Evolutionary conservation across 53 echinoderm and acorn worm genomes (phyloP).

Genomic region (Crossaster papposus): DNA sequence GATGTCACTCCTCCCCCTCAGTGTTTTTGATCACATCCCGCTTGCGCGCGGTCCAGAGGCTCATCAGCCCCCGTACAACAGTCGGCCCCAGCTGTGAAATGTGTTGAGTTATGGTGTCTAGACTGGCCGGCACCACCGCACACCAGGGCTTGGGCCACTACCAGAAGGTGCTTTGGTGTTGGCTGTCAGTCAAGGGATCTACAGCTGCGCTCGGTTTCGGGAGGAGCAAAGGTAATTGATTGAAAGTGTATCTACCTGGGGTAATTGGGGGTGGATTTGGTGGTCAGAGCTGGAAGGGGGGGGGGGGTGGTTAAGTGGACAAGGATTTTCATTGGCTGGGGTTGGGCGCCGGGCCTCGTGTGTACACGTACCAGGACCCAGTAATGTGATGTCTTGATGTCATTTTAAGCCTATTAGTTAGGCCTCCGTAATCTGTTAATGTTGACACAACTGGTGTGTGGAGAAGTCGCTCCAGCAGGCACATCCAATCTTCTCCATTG

Average conservation of each 20-base stretch:
- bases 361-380: not conserved
- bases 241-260: constrained; percentile 62
- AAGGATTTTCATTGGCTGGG: not conserved
- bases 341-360: not conserved
- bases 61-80: not conserved
- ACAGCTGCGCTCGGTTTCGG: constrained; percentile 39
- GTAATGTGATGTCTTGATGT: not conserved
- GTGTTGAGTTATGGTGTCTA: constrained; percentile 95
- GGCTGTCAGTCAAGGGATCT: constrained; percentile 47
- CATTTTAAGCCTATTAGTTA: constrained; percentile 2
- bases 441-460: constrained; percentile 9
- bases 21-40: constrained; percentile 50
- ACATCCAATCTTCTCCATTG: not conserved
- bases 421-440: constrained; percentile 3
- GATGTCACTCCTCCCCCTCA: constrained; percentile 10
- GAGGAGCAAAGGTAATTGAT: constrained; percentile 59
- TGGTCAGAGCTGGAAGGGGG: not conserved
- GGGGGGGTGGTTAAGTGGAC: no score
- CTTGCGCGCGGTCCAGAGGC: not conserved
- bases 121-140: constrained; percentile 80
- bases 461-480: not conserved
- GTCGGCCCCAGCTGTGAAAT: constrained; percentile 84
- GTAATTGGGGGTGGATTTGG: constrained; percentile 21
- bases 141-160: constrained; percentile 71
- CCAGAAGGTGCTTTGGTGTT: constrained; percentile 41